These are phyloP conservation scores for Centruroides vittatus DNA, from an alignment of 1,140 invertebrate species.

Conservation along the genomic window DNA sequence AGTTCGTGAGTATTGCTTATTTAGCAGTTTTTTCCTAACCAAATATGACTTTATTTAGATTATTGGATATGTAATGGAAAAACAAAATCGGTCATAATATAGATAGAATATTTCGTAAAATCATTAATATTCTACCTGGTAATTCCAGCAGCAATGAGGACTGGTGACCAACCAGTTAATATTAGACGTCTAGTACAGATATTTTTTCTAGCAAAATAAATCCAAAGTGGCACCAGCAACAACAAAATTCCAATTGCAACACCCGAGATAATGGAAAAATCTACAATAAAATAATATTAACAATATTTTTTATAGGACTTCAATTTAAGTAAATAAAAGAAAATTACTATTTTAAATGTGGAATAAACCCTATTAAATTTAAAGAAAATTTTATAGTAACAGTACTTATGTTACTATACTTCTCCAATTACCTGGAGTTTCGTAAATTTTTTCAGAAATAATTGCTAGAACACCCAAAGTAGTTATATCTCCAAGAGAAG, in stretches of 20 bases:
- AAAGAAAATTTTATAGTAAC: no score
- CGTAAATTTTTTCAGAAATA: constrained; percentile 54
- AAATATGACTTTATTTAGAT: no score
- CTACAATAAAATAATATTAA: no score
- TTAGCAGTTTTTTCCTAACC: no score
- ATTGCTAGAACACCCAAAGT: constrained; percentile 70
- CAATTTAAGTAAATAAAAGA: no score
- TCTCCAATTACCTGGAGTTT: constrained; percentile 38
- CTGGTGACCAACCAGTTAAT: constrained; percentile 66
- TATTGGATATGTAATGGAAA: no score
- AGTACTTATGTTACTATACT: no score
- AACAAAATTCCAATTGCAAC: constrained; percentile 23
- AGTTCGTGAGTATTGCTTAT: no score
- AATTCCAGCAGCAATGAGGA: constrained; percentile 71
- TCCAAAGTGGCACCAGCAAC: constrained; percentile 56
- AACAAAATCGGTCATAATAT: background rate
- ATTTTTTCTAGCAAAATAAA: constrained; percentile 60
- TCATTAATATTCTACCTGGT: constrained; percentile 47
- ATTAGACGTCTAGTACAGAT: constrained; percentile 57
- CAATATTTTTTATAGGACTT: no score
- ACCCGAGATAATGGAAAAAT: background rate
- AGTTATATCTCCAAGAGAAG: constrained; percentile 82
- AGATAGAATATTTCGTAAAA: background rate
- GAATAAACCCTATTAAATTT: no score
- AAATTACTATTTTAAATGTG: no score